Evolutionary conservation across 2,888 invertebrate genomes (phyloP).

Genomic region (Alcis repandata): DNA sequence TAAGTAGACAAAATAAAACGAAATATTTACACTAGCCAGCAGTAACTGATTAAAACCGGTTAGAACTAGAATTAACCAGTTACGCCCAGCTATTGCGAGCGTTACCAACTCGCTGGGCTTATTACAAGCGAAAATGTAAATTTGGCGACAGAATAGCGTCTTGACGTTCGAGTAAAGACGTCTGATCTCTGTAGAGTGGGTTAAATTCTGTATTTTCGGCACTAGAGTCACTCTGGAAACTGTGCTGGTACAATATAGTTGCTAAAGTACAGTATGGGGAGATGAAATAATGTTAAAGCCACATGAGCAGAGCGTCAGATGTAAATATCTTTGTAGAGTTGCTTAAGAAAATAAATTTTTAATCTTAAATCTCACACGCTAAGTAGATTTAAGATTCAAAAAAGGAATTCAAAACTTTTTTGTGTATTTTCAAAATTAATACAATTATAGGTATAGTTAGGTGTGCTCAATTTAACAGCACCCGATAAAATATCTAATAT

Average conservation of each 20-base stretch:
- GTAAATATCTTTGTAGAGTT: too few relatives aligned
- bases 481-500: too few relatives aligned
- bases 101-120: slow-evolving; percentile 12
- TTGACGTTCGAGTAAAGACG: slow-evolving; percentile 28
- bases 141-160: slow-evolving; percentile 26
- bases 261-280: slow-evolving; percentile 8
- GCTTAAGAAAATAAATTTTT: too few relatives aligned
- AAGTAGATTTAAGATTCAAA: too few relatives aligned
- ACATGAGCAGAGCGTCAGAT: too few relatives aligned
- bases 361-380: too few relatives aligned
- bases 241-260: not conserved
- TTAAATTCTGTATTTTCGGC: slow-evolving; percentile 27
- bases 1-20: not conserved
- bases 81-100: slow-evolving; percentile 19
- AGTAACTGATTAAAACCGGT: not conserved
- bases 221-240: slow-evolving; percentile 1
- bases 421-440: too few relatives aligned
- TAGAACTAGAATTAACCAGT: slow-evolving; percentile 21
- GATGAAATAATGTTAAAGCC: too few relatives aligned
- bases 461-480: too few relatives aligned
- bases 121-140: slow-evolving; percentile 35
- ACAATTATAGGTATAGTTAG: too few relatives aligned
- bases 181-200: slow-evolving; percentile 22
- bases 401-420: too few relatives aligned
- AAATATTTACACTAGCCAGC: not conserved